A percentile compares a stretch with the other conserved stretches of the same genome.
Evolutionary conservation across 2,888 invertebrate genomes (phyloP).

Genomic region (Euplagia quadripunctaria): DNA sequence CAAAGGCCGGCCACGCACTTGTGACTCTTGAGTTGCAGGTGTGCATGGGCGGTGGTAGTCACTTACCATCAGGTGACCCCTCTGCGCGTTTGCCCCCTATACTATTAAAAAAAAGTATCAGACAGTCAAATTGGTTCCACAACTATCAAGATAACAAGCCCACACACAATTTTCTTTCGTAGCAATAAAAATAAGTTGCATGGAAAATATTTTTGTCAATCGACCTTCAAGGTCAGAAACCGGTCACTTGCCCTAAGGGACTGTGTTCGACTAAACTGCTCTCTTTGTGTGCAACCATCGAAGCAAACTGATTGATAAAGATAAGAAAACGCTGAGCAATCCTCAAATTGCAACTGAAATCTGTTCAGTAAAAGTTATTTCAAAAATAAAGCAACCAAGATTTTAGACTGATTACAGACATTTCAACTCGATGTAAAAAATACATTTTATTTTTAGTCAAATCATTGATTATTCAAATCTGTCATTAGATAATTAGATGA

Average conservation of each 20-base stretch:
- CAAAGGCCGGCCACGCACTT: no score
- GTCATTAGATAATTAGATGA: not conserved
- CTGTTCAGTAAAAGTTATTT: conserved; percentile 55
- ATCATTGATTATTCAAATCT: not conserved
- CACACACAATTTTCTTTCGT: conserved; percentile 22
- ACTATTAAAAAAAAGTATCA: not conserved
- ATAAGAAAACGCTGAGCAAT: conserved; percentile 53
- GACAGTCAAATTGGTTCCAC: conserved; percentile 23
- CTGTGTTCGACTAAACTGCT: conserved; percentile 46
- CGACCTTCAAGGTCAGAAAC: conserved; percentile 36
- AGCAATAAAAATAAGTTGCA: conserved; percentile 39
- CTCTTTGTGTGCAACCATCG: conserved; percentile 61
- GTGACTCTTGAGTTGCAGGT: no score
- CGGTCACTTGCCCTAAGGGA: conserved; percentile 42
- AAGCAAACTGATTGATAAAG: conserved; percentile 68
- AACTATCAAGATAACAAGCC: conserved; percentile 38
- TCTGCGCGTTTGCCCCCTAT: no score
- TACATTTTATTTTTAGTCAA: not conserved
- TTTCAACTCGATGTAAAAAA: not conserved
- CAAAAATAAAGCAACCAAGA: not conserved
- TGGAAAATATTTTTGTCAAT: conserved; percentile 38
- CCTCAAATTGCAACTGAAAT: conserved; percentile 49
- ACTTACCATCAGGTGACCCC: no score
- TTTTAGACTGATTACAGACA: not conserved
- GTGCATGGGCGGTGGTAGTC: no score